Base-by-base conservation (phyloP, 2,888 invertebrate genomes). In the Emmelina monodactyla region DNA sequence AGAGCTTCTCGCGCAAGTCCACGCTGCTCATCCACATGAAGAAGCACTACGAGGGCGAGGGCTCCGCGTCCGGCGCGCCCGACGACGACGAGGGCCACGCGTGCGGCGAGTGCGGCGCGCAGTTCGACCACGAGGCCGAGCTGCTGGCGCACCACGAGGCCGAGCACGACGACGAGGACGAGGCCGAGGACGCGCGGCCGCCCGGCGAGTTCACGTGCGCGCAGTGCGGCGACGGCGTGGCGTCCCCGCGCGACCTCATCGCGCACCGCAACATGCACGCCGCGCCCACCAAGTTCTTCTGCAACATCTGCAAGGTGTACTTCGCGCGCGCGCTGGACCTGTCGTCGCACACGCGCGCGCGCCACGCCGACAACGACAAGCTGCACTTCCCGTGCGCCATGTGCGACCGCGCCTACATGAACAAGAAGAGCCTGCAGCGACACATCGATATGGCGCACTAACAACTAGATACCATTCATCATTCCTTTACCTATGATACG, bases 21-120 rank as follows among this genome's bases (percentile, higher is more conserved):
- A 83, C 85, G 0, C 58, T 88, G 15, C 82, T 84, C 22, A 83
- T 84, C 31, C 88, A 88, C 50, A 83, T 86, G 60, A 83, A 83
- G 49, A 75, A 83, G 44, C 84, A 85, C 46, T 83, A 84, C 51
- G 75, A 72, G 16, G 55, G 76, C 13, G 73, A 70, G 2, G 63
- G 72, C 37, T 64, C 68, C 2, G 61, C 65, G 42, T 63, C 71
- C 1, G 46, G 60, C 2, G 51, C 57, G 5, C 42, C 49, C 1
- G 59, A 50, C 5, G 63, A 57, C 19, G 76, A 72, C 2, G 76
- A 70, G 12, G 79, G 70, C 1, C 51, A 46, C 4, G 72, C 73
- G 39, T 88, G 88, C 46, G 83, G 83, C 14, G 61, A 85, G 3
- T 88, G 88, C 47, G 83, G 83, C 2, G 82, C 83, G 22, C 69